Conservation (phyloP, 2,113 vertebrate species). For the Lophochroa leadbeateri region DNA sequence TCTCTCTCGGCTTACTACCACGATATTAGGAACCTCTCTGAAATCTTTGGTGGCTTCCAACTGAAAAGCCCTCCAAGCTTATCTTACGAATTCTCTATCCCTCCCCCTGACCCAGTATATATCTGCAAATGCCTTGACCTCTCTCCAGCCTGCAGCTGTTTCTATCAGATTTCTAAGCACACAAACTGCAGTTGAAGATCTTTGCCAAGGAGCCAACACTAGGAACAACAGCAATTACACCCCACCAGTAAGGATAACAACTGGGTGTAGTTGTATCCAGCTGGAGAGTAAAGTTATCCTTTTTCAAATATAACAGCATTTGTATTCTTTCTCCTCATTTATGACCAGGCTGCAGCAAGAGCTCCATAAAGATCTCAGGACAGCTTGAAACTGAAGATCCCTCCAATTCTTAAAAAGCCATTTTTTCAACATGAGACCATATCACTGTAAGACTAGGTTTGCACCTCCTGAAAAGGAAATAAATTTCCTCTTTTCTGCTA, state of each 20-base stretch:
- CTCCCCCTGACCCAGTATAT: fast-evolving
- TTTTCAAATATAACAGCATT: background rate
- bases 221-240: background rate
- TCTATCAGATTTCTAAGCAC: background rate
- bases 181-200: background rate
- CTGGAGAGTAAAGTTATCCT: background rate
- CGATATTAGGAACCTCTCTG: background rate
- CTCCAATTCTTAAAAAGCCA: background rate
- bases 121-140: background rate
- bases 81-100: background rate
- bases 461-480: background rate
- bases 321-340: background rate
- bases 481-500: background rate
- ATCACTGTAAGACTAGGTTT: background rate
- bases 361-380: background rate
- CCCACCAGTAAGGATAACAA: background rate
- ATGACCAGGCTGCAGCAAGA: background rate
- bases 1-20: background rate
- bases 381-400: background rate
- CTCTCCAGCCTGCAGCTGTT: background rate
- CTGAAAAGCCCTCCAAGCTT: background rate
- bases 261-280: background rate
- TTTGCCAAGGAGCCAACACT: background rate
- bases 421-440: background rate
- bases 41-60: background rate